Evolutionary conservation across 2,113 vertebrate genomes (phyloP).

Genomic region (Dipodomys ordii): DNA sequence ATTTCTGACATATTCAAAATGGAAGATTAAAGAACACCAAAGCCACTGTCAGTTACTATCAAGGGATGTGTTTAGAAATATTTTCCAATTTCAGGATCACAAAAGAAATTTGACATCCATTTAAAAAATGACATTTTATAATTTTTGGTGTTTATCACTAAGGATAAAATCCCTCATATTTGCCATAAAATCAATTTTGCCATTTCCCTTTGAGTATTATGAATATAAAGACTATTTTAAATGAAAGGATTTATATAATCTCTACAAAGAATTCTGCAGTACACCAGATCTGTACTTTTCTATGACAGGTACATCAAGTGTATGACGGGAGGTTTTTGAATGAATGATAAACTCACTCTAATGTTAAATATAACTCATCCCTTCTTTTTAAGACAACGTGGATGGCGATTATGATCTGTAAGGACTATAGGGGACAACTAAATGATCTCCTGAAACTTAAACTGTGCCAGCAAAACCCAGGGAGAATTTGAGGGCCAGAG

Average conservation of each 20-base stretch:
- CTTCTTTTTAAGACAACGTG: background rate
- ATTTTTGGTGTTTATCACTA: constrained; percentile 42
- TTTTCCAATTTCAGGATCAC: constrained; percentile 63
- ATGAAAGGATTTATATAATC: constrained; percentile 60
- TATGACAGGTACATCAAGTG: background rate
- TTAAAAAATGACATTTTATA: constrained; percentile 64
- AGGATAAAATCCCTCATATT: constrained; percentile 58
- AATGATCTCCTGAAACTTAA: background rate
- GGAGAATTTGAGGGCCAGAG: background rate
- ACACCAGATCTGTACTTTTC: background rate
- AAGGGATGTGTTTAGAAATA: constrained; percentile 59
- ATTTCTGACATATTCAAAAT: constrained; percentile 55
- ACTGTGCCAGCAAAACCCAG: background rate
- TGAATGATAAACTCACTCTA: background rate
- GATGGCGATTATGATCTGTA: background rate
- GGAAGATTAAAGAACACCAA: constrained; percentile 46
- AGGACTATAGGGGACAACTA: background rate
- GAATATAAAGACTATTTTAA: constrained; percentile 44
- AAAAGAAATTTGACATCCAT: constrained; percentile 59
- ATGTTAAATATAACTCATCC: background rate
- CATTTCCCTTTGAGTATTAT: constrained; percentile 52
- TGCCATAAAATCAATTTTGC: constrained; percentile 63
- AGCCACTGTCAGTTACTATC: constrained; percentile 47
- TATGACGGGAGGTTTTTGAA: background rate
- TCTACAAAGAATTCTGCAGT: constrained; percentile 12